Evolutionary conservation across 2,888 invertebrate genomes (phyloP), one percentile per base, ranked within the genome.

Genomic region (Erebia aethiops): DNA sequence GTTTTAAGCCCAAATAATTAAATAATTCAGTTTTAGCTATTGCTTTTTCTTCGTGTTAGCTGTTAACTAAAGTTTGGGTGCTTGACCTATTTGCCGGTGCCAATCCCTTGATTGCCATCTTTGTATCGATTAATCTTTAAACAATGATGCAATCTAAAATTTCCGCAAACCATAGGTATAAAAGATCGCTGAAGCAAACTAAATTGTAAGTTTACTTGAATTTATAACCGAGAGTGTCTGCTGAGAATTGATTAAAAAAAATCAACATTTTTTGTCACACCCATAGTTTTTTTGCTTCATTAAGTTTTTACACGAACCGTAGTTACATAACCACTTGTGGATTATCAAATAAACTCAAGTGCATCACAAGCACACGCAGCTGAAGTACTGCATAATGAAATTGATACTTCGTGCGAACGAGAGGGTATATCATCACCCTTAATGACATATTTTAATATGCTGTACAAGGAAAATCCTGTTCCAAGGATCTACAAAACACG

Each of bases 371-470:
- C 63, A 64, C 60, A 46, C 56, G 66, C 46, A 54, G n/a, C 54
- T 65, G 54, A 65, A 72, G 71, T 65, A 62, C 18, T 71, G 62
- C 62, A 71, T 73, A 73, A 73, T 73, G 68, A 73, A 68, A 73
- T 51, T 63, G 66, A 51, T 41, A 57, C 73, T 73, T 58, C 49
- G 62, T 13, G 62, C 51, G 8, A 5, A 51, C 11, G 43, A 69
- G 65, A 54, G 61, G 65, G 71, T 72, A 60, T 72, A 68, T 71
- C 71, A 62, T 52, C 66, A 64, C 54, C 57, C 43, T 58, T 69
- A 71, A 73, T 61, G 66, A 57, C 58, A 69, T 57, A 66, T 71
- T 73, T 46, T 69, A 62, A 16, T 58, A 64, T 64, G 35, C 67
- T 60, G 52, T 56, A 68, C 57, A 18, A 65, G 67, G 73, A 61